Evolutionary conservation across 1,140 invertebrate genomes (phyloP).

Genomic region (Drosophila pruinosa): DNA sequence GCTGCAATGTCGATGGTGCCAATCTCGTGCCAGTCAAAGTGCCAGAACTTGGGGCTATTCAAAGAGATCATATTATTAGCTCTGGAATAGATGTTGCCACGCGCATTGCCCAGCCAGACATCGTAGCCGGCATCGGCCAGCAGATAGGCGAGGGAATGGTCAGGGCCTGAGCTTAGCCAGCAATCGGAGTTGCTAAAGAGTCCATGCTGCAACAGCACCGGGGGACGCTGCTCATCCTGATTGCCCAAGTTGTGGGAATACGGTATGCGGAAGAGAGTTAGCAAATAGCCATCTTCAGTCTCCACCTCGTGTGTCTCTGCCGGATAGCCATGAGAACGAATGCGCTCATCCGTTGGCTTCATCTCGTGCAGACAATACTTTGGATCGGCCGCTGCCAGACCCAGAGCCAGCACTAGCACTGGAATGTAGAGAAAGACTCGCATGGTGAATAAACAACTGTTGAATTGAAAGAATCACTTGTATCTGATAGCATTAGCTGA

Average conservation of each 20-base stretch:
- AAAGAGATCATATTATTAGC: constrained; percentile 83
- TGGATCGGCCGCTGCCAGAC: constrained; percentile 26
- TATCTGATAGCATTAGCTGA: constrained; percentile 18
- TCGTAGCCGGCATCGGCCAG: constrained; percentile 88
- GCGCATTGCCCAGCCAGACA: constrained; percentile 89
- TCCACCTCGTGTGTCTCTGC: constrained; percentile 48
- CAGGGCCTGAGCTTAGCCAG: constrained; percentile 53
- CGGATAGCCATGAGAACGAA: constrained; percentile 64
- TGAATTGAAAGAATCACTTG: neutral
- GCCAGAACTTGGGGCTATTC: constrained; percentile 77
- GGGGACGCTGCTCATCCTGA: constrained; percentile 30
- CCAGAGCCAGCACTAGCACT: constrained; percentile 31
- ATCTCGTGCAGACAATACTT: constrained; percentile 38
- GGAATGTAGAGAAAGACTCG: constrained; percentile 22
- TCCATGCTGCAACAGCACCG: constrained; percentile 63
- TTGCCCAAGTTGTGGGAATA: constrained; percentile 64
- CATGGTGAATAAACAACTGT: constrained; percentile 29
- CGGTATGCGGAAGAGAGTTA: constrained; percentile 67
- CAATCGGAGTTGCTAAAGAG: constrained; percentile 76
- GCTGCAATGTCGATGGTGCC: constrained; percentile 87
- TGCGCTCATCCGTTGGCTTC: constrained; percentile 50
- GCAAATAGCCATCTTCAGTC: constrained; percentile 60
- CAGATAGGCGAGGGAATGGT: constrained; percentile 83
- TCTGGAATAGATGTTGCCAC: constrained; percentile 87
- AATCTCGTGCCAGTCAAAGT: constrained; percentile 88